Evolutionary conservation across 1,140 invertebrate genomes (phyloP).

Genomic region (Cepaea nemoralis): DNA sequence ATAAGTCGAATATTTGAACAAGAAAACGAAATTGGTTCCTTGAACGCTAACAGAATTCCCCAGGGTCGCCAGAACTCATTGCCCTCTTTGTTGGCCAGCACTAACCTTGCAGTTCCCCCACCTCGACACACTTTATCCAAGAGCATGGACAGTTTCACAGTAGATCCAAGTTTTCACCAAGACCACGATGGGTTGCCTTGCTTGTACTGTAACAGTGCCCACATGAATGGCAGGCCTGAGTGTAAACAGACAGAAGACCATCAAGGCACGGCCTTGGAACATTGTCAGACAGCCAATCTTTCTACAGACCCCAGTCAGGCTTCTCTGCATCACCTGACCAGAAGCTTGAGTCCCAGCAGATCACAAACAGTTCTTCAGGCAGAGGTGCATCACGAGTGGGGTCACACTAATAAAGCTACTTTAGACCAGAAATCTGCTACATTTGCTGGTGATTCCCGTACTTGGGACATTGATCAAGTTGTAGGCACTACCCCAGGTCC

Average conservation of each 20-base stretch:
- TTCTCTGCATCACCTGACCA: background rate
- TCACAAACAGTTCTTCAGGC: conserved; percentile 65
- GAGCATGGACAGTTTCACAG: conserved; percentile 58
- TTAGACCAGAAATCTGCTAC: conserved; percentile 22
- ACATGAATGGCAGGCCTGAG: conserved; percentile 26
- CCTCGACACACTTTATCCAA: conserved; percentile 52
- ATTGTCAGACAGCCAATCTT: conserved; percentile 2
- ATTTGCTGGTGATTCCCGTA: conserved; percentile 26
- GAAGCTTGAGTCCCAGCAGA: conserved; percentile 36
- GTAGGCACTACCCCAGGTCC: background rate
- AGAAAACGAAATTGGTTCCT: background rate
- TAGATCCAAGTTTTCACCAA: background rate
- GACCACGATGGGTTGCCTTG: conserved; percentile 31
- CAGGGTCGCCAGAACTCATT: conserved; percentile 60
- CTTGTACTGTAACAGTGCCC: conserved; percentile 28
- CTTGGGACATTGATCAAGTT: conserved; percentile 14
- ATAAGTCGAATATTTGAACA: background rate
- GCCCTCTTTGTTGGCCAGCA: conserved; percentile 59
- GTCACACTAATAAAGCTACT: conserved; percentile 39
- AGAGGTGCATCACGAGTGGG: conserved; percentile 67
- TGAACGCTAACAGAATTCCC: conserved; percentile 22
- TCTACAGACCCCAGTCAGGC: conserved; percentile 14
- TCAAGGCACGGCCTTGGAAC: background rate
- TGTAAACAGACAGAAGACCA: conserved; percentile 2
- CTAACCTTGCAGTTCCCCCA: conserved; percentile 51